A percentile compares a stretch with the other conserved stretches of the same genome.
Conservation (phyloP, 1,140 invertebrate genomes). For the Trissolcus basalis region DNA sequence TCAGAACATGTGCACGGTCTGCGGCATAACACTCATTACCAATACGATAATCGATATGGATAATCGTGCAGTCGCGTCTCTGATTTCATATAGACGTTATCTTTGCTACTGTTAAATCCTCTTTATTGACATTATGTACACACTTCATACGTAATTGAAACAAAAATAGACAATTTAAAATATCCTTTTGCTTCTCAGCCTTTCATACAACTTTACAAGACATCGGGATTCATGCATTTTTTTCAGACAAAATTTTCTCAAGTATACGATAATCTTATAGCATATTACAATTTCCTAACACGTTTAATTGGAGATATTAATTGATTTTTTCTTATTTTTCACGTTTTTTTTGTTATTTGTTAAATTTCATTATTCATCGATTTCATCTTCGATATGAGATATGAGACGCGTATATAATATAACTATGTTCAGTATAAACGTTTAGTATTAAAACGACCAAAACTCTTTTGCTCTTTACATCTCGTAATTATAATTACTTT, state of each 20-base stretch:
- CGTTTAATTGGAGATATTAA: slow-evolving; percentile 42
- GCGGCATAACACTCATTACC: slow-evolving; percentile 39
- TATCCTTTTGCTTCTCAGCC: slow-evolving; percentile 61
- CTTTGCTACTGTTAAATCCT: slow-evolving; percentile 26
- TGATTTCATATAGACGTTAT: slow-evolving; percentile 58
- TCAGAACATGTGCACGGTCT: slow-evolving; percentile 23
- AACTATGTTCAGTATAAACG: slow-evolving; percentile 65
- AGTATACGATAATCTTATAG: slow-evolving; percentile 30
- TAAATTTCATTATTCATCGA: slow-evolving; percentile 29
- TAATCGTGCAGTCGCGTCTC: slow-evolving; percentile 43
- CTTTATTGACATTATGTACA: slow-evolving; percentile 65
- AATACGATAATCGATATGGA: slow-evolving; percentile 51
- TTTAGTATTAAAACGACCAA: slow-evolving; percentile 65
- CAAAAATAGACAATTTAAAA: slow-evolving; percentile 72
- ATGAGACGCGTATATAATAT: slow-evolving; percentile 62
- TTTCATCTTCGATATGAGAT: slow-evolving; percentile 63
- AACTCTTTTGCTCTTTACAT: slow-evolving; percentile 33
- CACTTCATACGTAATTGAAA: slow-evolving; percentile 68
- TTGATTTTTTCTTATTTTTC: slow-evolving; percentile 23
- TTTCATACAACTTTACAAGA: slow-evolving; percentile 62
- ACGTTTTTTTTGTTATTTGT: slow-evolving; percentile 26
- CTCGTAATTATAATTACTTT: slow-evolving; percentile 9
- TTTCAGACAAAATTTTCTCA: slow-evolving; percentile 53
- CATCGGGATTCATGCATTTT: slow-evolving; percentile 66
- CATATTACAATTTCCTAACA: slow-evolving; percentile 37